Percentiles rank a stretch among this genome's conserved stretches.
Evolutionary conservation across 2,797 vertebrate genomes (phyloP).

Genomic region (Lacerta agilis): DNA sequence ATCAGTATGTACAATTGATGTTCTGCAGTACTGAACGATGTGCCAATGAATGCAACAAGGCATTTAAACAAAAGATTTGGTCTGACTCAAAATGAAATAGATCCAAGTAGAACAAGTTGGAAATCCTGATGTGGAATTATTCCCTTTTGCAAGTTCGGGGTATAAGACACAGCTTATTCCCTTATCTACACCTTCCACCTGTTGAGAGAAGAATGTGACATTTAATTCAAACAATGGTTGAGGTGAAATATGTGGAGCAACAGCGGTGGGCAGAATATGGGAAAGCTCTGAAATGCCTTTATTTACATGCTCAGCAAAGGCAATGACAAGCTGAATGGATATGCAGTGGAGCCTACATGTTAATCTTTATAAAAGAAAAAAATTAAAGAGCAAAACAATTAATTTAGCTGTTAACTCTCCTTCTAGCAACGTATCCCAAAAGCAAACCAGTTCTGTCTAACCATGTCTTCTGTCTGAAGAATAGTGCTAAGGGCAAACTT

Average conservation of each 20-base stretch:
- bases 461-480: constrained; percentile 65
- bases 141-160: constrained; percentile 42
- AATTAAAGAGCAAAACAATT: constrained; percentile 52
- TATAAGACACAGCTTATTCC: constrained; percentile 54
- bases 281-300: constrained; percentile 52
- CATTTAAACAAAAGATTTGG: constrained; percentile 27
- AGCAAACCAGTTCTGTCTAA: constrained; percentile 60
- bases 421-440: constrained; percentile 38
- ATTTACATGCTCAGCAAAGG: constrained; percentile 51
- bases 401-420: constrained; percentile 40
- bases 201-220: constrained; percentile 61
- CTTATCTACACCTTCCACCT: constrained; percentile 44
- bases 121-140: constrained; percentile 40
- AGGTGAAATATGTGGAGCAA: constrained; percentile 59
- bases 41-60: constrained; percentile 42
- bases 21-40: constrained; percentile 11
- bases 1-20: constrained; percentile 19
- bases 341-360: constrained; percentile 39
- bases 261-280: constrained; percentile 51
- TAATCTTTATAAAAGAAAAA: constrained; percentile 40
- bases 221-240: constrained; percentile 68
- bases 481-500: constrained; percentile 57
- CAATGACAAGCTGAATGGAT: constrained; percentile 51
- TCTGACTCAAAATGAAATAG: constrained; percentile 28
- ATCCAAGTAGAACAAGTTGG: constrained; percentile 40